Base-by-base conservation (phyloP, 2,113 vertebrate species). In the Salvelinus alpinus region DNA sequence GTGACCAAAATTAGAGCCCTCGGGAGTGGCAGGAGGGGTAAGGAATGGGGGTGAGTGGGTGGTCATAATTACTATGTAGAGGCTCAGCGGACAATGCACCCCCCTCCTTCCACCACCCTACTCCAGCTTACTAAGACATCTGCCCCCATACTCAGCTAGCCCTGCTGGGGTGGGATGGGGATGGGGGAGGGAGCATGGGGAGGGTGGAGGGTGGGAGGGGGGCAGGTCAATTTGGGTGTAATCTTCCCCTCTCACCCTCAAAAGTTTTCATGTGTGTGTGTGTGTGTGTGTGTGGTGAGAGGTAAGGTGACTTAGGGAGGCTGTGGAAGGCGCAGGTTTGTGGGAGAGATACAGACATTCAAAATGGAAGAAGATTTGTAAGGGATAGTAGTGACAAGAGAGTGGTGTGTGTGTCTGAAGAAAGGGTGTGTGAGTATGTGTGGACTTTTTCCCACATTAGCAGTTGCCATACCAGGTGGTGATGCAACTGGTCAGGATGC, bases 1-100 rank as follows among this genome's bases (percentile, higher is more conserved):
- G 87, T 91, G 90, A 92, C 91, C 91, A 88, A 92, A 93, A 92
- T 93, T 92, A 91, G 89, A 91, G 89, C 83, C 83, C 89, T 76
- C 67, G 87, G 86, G 86, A 82, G 78, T 12, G 64, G 25, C 14
- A 64, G 72, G 70, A 84, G 74, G 57, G 75, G 67, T 5, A 76
- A 31, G 70, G 60, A 24, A 31, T 29, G 75, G 65, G 59, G 80
- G 29, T 16, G 12, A 16, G 11, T 7, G 78, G 84, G 82, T 81
- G 80, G 87, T 31, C 71, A 79, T 92, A 92, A 92, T 91, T 87
- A 90, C 89, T 89, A 85, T 90, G 91, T 85, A 85, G 88, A 80
- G 84, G 73, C 80, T 22, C 72, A 76, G 90, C 18, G 65, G 86
- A 93, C 90, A 92, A 93, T 91, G 74, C 83, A 80, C 47, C 81